Evolutionary conservation across 2,797 vertebrate genomes (phyloP).

Genomic region (Galago senegalensis): DNA sequence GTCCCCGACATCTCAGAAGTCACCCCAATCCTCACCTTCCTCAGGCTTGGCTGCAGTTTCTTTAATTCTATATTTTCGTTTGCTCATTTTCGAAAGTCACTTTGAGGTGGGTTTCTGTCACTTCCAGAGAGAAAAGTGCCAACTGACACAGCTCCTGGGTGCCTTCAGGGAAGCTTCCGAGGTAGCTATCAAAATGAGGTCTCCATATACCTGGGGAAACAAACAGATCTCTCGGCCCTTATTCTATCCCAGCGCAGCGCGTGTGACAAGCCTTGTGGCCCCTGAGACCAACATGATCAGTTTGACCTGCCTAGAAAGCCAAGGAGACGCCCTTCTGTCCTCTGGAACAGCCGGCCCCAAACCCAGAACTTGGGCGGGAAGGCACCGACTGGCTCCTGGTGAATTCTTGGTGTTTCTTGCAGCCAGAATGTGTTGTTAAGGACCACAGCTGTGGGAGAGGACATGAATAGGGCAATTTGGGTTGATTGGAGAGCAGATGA

Average conservation of each 20-base stretch:
- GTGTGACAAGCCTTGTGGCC: not conserved
- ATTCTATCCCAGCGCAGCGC: not conserved
- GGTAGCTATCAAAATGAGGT: not conserved
- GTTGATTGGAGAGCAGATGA: slow-evolving; percentile 30
- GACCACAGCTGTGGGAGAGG: slow-evolving; percentile 29
- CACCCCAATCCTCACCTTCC: not conserved
- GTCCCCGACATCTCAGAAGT: not conserved
- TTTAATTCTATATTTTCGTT: slow-evolving; percentile 10
- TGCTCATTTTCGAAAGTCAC: not conserved
- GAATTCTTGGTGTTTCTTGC: not conserved
- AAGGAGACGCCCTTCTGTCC: not conserved
- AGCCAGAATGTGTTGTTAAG: not conserved
- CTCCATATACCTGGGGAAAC: not conserved
- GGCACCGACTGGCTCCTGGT: not conserved
- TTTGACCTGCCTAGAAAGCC: not conserved
- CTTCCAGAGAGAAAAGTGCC: not conserved
- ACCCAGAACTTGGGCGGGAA: not conserved
- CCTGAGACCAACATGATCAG: not conserved
- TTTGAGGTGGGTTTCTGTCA: not conserved
- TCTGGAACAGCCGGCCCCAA: not conserved
- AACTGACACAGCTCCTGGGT: not conserved
- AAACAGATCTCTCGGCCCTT: not conserved
- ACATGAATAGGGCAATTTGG: slow-evolving; percentile 40
- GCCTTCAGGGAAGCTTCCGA: not conserved
- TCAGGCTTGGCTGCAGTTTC: not conserved